phyloP scores from a whole-genome alignment of 2,113 vertebrate species.

The Malurus melanocephalus region DNA sequence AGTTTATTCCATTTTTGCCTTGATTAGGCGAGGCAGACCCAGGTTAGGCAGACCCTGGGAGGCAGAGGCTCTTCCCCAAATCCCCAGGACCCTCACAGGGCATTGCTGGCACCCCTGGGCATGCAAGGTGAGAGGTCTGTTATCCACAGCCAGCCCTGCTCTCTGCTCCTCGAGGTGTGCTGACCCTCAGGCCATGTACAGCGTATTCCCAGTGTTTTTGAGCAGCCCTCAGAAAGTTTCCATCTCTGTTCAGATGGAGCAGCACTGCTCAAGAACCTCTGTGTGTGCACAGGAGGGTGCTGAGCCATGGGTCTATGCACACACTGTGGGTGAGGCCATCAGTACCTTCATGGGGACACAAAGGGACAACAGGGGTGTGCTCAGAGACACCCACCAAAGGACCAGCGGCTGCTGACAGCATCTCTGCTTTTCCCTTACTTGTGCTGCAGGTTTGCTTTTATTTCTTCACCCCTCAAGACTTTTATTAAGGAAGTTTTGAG shows the following conservation, averaged over 20 bases:
- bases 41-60: neutral
- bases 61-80: neutral
- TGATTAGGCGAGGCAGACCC: neutral
- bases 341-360: fast-evolving
- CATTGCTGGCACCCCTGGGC: neutral
- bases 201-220: neutral
- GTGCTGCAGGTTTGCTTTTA: neutral
- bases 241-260: neutral
- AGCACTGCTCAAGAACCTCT: fast-evolving
- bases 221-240: neutral
- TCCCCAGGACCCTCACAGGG: neutral
- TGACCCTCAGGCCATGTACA: neutral
- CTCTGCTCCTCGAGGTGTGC: neutral
- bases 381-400: fast-evolving
- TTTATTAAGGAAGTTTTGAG: neutral
- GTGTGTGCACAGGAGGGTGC: neutral
- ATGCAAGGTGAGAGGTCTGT: neutral
- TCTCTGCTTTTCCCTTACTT: neutral
- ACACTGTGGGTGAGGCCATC: fast-evolving
- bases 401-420: neutral
- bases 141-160: neutral
- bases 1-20: neutral
- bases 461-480: neutral
- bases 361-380: neutral
- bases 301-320: fast-evolving